Evolutionary conservation across 2,113 vertebrate species (phyloP), one percentile per base, ranked within the genome.

Genomic region (Eretmochelys imbricata): DNA sequence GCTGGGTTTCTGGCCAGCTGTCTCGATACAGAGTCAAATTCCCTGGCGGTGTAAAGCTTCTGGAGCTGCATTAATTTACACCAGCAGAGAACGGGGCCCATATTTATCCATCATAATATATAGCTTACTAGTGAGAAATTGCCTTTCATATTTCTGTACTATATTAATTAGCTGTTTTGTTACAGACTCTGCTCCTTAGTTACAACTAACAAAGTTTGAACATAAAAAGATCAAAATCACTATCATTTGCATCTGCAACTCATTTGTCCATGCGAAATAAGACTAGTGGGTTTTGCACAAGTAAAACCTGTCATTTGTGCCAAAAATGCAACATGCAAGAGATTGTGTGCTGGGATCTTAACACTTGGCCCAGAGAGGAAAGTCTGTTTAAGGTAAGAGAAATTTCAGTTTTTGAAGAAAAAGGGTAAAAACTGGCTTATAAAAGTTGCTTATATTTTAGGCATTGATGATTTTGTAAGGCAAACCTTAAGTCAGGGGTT

Each of bases 171-270:
- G 31, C 53, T 57, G 6, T 84, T 87, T 46, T 93, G 57, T 62
- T 82, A 1, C 6, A 57, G 38, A 1, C 55, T 95, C 89, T 88
- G n/a, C 89, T 80, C 38, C 20, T 65, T 92, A 20, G 35, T 69
- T 69, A 46, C 4, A 25, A 10, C 4, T 82, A 31, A 69, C 49
- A 69, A 80, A 72, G 82, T 42, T 78, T 46, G 80, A 38, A 49
- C 49, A 35, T 13, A 17, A 5, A 75, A 89, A 49, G 31, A 35
- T 85, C 51, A 46, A 29, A 10, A 87, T 62, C 13, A 80, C 31
- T 29, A 3, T 49, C 0, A 0, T 55, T 86, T 1, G 0, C 19
- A 1, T 22, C 24, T 89, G 65, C 80, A 54, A 5, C 79, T 8
- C 27, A 22, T 29, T 62, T 0, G 0, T 46, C 57, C 14, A 1